A percentile compares a stretch with the other conserved stretches of the same genome.
Conservation (phyloP, 2,888 invertebrate genomes). For the Phasia obesa region DNA sequence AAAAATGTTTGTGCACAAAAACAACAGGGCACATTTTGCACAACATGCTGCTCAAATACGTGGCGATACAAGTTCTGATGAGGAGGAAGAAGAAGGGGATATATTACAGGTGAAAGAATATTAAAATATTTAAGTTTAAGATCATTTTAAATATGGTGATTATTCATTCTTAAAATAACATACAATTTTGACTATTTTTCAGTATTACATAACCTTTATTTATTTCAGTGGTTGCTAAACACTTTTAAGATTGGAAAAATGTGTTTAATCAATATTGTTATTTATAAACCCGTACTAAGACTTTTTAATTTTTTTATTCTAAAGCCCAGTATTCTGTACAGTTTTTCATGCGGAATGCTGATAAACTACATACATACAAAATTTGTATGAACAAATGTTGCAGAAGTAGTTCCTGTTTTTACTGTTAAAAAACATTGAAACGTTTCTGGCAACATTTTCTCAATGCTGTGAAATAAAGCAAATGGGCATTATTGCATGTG, state of each 20-base stretch:
- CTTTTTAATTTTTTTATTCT: too few species aligned
- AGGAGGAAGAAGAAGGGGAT: conserved; percentile 85
- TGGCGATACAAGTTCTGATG: conserved; percentile 84
- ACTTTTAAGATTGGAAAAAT: conserved; percentile 2
- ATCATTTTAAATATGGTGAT: not conserved
- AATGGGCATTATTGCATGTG: too few species aligned
- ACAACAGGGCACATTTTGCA: conserved; percentile 76
- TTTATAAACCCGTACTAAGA: not conserved
- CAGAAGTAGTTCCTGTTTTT: too few species aligned
- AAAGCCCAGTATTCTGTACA: too few species aligned
- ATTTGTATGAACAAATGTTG: too few species aligned
- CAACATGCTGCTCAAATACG: conserved; percentile 81
- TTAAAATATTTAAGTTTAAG: not conserved
- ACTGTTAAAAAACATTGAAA: too few species aligned
- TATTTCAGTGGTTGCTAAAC: conserved; percentile 28
- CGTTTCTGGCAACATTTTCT: too few species aligned
- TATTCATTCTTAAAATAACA: not conserved
- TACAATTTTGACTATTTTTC: conserved; percentile 16
- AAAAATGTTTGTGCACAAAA: conserved; percentile 85
- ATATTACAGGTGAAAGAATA: conserved; percentile 79
- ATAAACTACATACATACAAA: too few species aligned
- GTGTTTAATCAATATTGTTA: conserved; percentile 53
- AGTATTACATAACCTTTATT: conserved; percentile 29
- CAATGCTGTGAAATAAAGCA: too few species aligned
- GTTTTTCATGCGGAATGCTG: too few species aligned